These are phyloP conservation scores for Matsumurasca onukii DNA, from an alignment of 1,140 invertebrate genomes.

Conservation along the genomic window DNA sequence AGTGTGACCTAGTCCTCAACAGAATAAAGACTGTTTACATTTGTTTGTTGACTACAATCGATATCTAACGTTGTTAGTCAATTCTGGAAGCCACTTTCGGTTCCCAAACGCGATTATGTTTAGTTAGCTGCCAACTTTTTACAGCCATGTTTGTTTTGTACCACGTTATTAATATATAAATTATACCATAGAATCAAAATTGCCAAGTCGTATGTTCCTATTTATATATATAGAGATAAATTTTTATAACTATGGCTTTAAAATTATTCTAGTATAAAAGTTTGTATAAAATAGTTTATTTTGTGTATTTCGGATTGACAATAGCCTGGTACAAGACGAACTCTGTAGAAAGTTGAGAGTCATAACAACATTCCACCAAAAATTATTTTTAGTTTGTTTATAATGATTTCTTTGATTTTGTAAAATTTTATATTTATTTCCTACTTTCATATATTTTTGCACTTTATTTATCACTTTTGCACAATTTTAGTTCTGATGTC, in stretches of 20 bases:
- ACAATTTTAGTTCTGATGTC: conserved; percentile 32
- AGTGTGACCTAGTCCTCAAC: conserved; percentile 40
- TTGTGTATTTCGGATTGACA: conserved; percentile 29
- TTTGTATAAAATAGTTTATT: conserved; percentile 30
- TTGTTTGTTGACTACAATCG: conserved; percentile 25
- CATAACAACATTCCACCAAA: conserved; percentile 8
- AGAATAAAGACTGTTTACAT: conserved; percentile 39
- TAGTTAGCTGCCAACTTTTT: neutral
- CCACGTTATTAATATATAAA: conserved; percentile 27
- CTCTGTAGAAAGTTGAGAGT: neutral
- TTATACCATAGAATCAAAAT: conserved; percentile 27
- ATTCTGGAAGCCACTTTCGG: conserved; percentile 13
- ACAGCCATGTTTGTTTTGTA: neutral
- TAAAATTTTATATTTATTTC: conserved; percentile 23
- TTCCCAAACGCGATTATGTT: neutral
- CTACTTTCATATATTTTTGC: conserved; percentile 11
- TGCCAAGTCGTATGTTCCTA: conserved; percentile 31
- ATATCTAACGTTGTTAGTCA: conserved; percentile 26
- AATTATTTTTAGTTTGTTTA: conserved; percentile 12
- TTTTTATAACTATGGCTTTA: conserved; percentile 29
- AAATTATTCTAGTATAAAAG: conserved; percentile 26
- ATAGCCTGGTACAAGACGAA: conserved; percentile 24
- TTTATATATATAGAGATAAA: conserved; percentile 30
- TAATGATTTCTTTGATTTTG: neutral
- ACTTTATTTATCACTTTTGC: conserved; percentile 30